A percentile compares a stretch with the other conserved stretches of the same genome.
Conservation (phyloP, 2,888 invertebrate species). For the Metacarcinus magister region DNA sequence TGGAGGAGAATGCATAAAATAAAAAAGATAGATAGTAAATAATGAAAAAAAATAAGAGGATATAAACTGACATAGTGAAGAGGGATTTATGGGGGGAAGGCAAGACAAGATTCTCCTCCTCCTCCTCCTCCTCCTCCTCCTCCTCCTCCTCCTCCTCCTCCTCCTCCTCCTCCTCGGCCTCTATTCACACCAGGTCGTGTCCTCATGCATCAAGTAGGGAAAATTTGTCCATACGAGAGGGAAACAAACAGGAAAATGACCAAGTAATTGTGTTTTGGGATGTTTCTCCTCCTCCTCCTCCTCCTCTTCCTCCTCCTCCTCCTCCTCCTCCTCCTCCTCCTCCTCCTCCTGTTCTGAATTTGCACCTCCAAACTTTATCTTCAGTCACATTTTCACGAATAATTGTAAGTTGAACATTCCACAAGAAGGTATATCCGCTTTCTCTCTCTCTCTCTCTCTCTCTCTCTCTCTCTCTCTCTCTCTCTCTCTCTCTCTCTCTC, state of each 20-base stretch:
- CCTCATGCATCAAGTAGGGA: not conserved
- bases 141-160: not conserved
- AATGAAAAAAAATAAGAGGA: not conserved
- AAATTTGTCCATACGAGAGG: not conserved
- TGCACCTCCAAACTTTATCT: not conserved
- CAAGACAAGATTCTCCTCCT: not conserved
- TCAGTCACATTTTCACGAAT: not conserved
- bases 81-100: not conserved
- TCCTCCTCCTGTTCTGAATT: not conserved
- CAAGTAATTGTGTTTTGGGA: not conserved
- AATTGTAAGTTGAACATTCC: not conserved
- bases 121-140: not conserved
- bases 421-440: not conserved
- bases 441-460: slow-evolving; percentile 12
- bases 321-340: slow-evolving; percentile 21
- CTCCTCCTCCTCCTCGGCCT: not conserved
- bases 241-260: not conserved
- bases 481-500: not conserved
- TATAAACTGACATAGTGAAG: not conserved
- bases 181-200: too few relatives aligned
- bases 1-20: not conserved
- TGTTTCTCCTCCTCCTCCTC: not conserved
- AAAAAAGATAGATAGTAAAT: not conserved
- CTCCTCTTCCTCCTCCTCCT: not conserved
- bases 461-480: not conserved